Evolutionary conservation across 2,113 vertebrate genomes (phyloP).

Genomic region (Grus americana): DNA sequence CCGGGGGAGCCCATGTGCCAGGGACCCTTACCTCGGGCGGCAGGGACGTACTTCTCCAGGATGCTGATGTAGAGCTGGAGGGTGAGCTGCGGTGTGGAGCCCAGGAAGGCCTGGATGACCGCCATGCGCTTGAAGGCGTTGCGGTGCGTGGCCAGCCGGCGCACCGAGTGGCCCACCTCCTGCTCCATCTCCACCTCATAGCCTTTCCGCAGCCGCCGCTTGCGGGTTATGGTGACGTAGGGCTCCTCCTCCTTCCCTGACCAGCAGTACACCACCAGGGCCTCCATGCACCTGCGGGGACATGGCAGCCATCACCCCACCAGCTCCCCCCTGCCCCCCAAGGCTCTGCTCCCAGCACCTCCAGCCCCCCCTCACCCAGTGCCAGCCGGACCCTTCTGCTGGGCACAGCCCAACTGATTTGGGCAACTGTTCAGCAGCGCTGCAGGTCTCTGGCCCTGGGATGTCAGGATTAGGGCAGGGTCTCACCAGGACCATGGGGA

Average conservation of each 20-base stretch:
- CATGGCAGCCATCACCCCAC: neutral
- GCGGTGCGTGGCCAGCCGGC: conserved; percentile 85
- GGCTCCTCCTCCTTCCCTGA: conserved; percentile 85
- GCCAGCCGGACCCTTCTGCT: neutral
- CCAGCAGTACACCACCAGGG: conserved; percentile 85
- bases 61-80: conserved; percentile 93
- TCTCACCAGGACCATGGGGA: rapidly evolving
- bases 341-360: rapidly evolving
- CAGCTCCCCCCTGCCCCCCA: rapidly evolving
- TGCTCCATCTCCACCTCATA: conserved; percentile 82
- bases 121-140: conserved; percentile 95
- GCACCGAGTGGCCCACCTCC: conserved; percentile 89
- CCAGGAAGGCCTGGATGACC: conserved; percentile 95
- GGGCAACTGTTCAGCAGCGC: neutral
- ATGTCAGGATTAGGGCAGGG: neutral
- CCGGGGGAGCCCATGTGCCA: rapidly evolving
- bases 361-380: rapidly evolving
- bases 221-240: conserved; percentile 81
- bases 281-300: conserved; percentile 89
- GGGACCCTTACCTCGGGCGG: conserved; percentile 77
- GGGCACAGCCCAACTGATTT: neutral
- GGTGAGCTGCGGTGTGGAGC: conserved; percentile 94
- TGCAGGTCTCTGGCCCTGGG: neutral
- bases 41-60: conserved; percentile 83
- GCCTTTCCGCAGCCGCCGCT: conserved; percentile 83